These are phyloP conservation scores for Falco columbarius DNA, from an alignment of 2,797 vertebrate species.

Conservation along the genomic window DNA sequence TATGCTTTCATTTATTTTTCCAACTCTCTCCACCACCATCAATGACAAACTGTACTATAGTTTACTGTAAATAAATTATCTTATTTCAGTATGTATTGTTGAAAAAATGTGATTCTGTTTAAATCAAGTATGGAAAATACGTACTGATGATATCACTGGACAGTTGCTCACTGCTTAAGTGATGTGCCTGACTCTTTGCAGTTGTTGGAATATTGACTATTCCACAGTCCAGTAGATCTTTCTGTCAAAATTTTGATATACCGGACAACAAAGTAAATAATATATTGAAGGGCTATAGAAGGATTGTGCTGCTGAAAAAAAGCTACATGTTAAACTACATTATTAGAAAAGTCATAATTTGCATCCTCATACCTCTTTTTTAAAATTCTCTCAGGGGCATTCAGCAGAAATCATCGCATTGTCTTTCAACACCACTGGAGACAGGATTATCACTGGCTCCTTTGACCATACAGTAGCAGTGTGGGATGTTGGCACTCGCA, in stretches of 20 bases:
- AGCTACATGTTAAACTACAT: not conserved
- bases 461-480: slow-evolving; percentile 90
- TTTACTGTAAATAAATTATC: not conserved
- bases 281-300: not conserved
- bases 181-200: not conserved
- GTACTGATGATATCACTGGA: not conserved
- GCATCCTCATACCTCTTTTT: not conserved
- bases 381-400: slow-evolving; percentile 83
- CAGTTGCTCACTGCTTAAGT: not conserved
- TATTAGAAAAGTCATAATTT: not conserved
- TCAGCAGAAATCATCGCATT: slow-evolving; percentile 90
- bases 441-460: slow-evolving; percentile 90
- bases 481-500: slow-evolving; percentile 90
- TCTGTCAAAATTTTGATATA: not conserved
- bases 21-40: not conserved
- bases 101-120: not conserved
- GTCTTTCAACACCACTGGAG: slow-evolving; percentile 89
- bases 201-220: not conserved
- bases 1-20: not conserved
- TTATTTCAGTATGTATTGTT: not conserved
- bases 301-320: not conserved
- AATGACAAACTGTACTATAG: not conserved
- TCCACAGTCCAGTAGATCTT: not conserved
- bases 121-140: not conserved
- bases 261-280: not conserved